Evolutionary conservation across 1,140 invertebrate species (phyloP).

Genomic region (Calycopis cecrops): DNA sequence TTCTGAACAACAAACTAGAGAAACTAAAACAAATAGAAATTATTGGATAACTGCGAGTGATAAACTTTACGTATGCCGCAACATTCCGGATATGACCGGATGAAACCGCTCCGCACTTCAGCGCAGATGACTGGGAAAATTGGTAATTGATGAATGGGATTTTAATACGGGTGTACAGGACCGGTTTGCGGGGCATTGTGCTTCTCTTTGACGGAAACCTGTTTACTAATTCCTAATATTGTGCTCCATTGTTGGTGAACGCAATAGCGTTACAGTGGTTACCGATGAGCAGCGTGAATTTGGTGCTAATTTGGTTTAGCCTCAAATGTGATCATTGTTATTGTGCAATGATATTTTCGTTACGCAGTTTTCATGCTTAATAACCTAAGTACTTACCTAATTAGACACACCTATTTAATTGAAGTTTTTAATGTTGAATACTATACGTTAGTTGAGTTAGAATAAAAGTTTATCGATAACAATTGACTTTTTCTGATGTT

Average conservation of each 20-base stretch:
- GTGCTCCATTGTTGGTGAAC: background rate
- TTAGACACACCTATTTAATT: no score
- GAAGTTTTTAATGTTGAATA: no score
- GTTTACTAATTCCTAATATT: background rate
- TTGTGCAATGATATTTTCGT: no score
- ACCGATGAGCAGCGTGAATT: no score
- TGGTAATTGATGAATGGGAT: slow-evolving; percentile 9
- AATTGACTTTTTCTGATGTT: no score
- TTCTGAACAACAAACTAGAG: background rate
- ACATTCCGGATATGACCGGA: background rate
- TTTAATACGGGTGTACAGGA: background rate
- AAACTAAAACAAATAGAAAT: background rate
- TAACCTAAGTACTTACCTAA: no score
- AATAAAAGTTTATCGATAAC: no score
- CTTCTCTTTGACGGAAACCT: background rate
- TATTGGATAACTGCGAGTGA: background rate
- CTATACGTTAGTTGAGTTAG: no score
- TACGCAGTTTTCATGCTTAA: no score
- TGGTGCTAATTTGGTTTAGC: no score
- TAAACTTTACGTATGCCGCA: background rate
- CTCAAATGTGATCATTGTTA: no score
- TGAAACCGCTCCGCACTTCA: background rate
- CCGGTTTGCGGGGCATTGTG: background rate
- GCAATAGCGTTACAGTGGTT: no score
- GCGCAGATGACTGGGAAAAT: slow-evolving; percentile 4